Evolutionary conservation across 2,797 vertebrate species (phyloP), one percentile per base, ranked within the genome.

Genomic region (Acanthurus lineatus): DNA sequence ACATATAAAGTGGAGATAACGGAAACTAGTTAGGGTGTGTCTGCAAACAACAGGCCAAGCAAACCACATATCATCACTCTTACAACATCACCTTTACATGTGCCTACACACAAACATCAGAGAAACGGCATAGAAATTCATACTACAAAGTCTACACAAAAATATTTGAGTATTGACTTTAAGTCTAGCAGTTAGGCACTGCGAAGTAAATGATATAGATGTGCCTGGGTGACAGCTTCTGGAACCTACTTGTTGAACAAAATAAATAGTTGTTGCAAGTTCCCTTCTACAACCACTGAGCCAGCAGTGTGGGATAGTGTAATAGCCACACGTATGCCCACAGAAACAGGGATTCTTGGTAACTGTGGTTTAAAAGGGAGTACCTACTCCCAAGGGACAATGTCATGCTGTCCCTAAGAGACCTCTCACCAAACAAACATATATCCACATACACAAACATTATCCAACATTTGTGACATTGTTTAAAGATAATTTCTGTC

Each of bases 61-160:
- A 90, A 91, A 94, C 92, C 91, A 47, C 94, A 93, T 71, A 81
- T 80, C 67, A 85, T 80, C n/a, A 20, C 72, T 90, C 83, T 85
- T 86, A 81, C 78, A 69, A 71, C 83, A 83, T 79, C 83, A 82
- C 44, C 63, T 62, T 62, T 56, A 85, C 70, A 67, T 72, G 38
- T 60, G 52, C 92, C 56, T 63, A 47, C 62, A 66, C 62, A 69
- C 52, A 86, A 72, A 86, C 76, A 76, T 10, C 51, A 62, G 14
- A 57, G 22, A 32, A 32, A 32, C 5, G 32, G 32, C 32, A 32
- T 63, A 66, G 56, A 49, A 59, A 14, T 47, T 62, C 58, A 44
- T 69, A 17, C 3, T 5, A 52, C 20, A 3, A 80, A 32, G 57
- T 53, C 17, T 22, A 16, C 1, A 48, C 0, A 42, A 57, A 69